These are phyloP conservation scores for Drosophila longiperda DNA, from an alignment of 2,888 invertebrate species.

Conservation along the genomic window DNA sequence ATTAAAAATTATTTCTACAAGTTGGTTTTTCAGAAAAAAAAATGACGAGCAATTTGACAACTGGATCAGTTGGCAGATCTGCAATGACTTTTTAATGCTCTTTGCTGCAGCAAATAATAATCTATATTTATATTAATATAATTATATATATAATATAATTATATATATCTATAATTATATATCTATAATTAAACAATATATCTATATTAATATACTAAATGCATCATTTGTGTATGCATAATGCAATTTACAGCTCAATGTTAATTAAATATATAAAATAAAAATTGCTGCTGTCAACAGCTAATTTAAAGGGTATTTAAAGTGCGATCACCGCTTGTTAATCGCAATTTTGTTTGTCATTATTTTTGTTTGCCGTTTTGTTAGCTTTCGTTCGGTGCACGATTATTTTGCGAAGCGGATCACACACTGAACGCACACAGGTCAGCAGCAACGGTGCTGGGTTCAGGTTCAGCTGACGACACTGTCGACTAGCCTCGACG, in stretches of 20 bases:
- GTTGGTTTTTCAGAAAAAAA: background rate
- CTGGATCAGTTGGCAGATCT: background rate
- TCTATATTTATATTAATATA: background rate
- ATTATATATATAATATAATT: too few species aligned
- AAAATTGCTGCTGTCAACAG: background rate
- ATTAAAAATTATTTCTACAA: background rate
- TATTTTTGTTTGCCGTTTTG: conserved; percentile 61
- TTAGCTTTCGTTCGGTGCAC: conserved; percentile 65
- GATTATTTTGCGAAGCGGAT: conserved; percentile 70
- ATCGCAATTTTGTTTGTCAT: conserved; percentile 15
- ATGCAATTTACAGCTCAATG: background rate
- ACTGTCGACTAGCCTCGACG: conserved; percentile 52
- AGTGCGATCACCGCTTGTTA: background rate
- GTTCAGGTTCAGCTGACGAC: conserved; percentile 73
- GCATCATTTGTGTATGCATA: background rate
- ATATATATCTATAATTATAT: too few species aligned
- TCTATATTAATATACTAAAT: background rate
- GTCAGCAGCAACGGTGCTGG: conserved; percentile 69
- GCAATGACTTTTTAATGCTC: background rate
- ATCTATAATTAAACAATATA: too few species aligned
- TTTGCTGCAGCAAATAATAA: background rate
- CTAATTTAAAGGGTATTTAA: conserved; percentile 24
- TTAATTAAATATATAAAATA: background rate
- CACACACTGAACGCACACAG: conserved; percentile 52
- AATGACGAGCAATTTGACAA: background rate